These are phyloP conservation scores for Malacoctenus gilli DNA, from an alignment of 2,797 vertebrate genomes.

Conservation along the genomic window DNA sequence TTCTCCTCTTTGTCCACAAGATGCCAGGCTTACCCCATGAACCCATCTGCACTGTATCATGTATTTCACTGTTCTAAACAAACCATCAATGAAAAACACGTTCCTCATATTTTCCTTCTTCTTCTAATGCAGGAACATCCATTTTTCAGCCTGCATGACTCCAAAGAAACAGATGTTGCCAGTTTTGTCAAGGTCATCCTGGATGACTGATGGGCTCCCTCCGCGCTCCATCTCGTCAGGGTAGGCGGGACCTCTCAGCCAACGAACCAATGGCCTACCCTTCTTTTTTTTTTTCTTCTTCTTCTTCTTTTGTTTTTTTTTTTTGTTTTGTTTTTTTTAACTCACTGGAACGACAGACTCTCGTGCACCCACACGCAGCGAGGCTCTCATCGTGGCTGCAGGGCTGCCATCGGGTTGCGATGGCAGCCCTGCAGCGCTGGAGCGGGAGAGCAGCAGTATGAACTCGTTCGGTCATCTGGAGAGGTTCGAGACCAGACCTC, in stretches of 20 bases:
- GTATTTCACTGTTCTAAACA: neutral
- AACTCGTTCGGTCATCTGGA: constrained; percentile 62
- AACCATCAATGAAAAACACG: neutral
- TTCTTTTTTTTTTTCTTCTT: constrained; percentile 20
- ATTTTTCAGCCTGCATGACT: constrained; percentile 94
- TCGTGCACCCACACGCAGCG: constrained; percentile 57
- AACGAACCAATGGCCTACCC: constrained; percentile 66
- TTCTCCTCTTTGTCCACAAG: constrained; percentile 61
- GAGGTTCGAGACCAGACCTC: constrained; percentile 66
- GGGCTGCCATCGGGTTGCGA: constrained; percentile 49
- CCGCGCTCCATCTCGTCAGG: constrained; percentile 48
- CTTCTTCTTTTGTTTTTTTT: constrained; percentile 21
- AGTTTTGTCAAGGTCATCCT: constrained; percentile 95
- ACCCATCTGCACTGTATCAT: neutral
- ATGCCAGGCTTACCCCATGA: constrained; percentile 46
- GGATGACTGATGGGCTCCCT: constrained; percentile 83
- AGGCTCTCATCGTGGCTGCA: too few relatives aligned
- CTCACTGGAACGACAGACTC: constrained; percentile 79
- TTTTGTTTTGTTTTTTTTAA: constrained; percentile 37
- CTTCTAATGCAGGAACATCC: constrained; percentile 84
- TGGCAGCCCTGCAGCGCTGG: constrained; percentile 61
- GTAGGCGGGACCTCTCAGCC: constrained; percentile 61
- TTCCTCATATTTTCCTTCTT: neutral
- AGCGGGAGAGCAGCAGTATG: constrained; percentile 58
- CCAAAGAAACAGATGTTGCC: constrained; percentile 95